Evolutionary conservation across 2,888 invertebrate genomes (phyloP), one percentile per base, ranked within the genome.

Genomic region (Amphimallon solstitiale): DNA sequence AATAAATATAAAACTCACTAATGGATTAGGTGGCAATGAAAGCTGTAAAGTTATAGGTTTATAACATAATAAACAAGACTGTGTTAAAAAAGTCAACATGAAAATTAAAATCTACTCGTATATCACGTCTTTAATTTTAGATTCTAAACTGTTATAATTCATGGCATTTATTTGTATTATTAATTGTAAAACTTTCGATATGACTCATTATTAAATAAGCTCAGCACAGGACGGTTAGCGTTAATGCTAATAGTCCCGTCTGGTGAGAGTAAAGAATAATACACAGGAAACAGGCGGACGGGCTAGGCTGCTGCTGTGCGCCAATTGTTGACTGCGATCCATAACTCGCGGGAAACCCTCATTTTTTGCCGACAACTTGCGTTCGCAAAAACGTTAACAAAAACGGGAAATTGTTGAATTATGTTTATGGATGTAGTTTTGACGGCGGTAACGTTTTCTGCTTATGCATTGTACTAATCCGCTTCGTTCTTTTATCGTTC

Each of bases 361-460:
- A 70, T 71, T 73, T 74, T 73, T 72, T 71, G 71, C 69, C 62
- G 71, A 64, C 73, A 72, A 71, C 68, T 72, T 71, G 71, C 67
- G 69, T 72, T 70, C 71, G 65, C 70, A 69, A 71, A 69, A 65
- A 38, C 29, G 52, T 61, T 45, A 68, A 63, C 63, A 68, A 65
- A 51, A 63, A 52, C 43, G 40, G 52, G 40, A 34, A 49, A 59
- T 59, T 49, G 56, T 49, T 46, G 54, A 56, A 48, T 59, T 56
- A 65, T 59, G 65, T 45, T 54, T 37, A 38, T 48, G 35, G 46
- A 34, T 59, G 52, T 51, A 17, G 52, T 52, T 45, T 37, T 19
- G n/a, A 14, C 40, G 23, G 23, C 7, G 34, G 49, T 17, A 23
- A 23, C n/a, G 29, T 15, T 46, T 21, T 35, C 37, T 5, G 29